Evolutionary conservation across 2,888 invertebrate genomes (phyloP), one percentile per base, ranked within the genome.

Genomic region (Phyllotreta cruciferae): DNA sequence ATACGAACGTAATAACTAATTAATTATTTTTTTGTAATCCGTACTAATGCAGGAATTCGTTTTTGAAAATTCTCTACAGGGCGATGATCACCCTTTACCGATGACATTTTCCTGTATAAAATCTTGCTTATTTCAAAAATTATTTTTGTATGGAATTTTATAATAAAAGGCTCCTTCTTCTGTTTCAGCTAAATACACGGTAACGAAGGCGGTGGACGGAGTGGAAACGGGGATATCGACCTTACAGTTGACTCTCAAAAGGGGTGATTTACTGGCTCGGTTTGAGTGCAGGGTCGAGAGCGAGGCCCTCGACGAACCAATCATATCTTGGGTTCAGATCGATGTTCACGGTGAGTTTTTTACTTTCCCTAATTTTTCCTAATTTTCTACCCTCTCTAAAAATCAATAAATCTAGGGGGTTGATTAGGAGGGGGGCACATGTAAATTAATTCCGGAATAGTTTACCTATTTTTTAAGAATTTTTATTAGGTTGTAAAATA

Each of bases 261-360:
- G 92, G 14, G 88, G 86, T 38, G 92, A 93, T 81, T 81, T 93
- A 62, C 87, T 87, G 1, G 88, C 90, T 0, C 86, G 86, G 71
- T 88, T 91, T 73, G 87, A 87, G 72, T 93, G 92, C 76, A 85
- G 85, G 70, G 90, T 91, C 49, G 86, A 87, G 62, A 92, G 90
- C 49, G 87, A 86, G 0, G 90, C 91, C 0, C 79, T 92, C 13
- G 85, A 85, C 35, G 82, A 85, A 47, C 86, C 87, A 3, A 84
- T 89, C 62, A 81, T 85, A 10, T 84, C 85, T 66, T 83, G 82
- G 76, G 81, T 92, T 64, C 85, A 85, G 66, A 83, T 90, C 35
- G 89, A 92, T 75, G 90, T 92, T 44, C 85, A 90, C 80, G 91
- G 92, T 93, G 80, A 85, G 88, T 83, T 42, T 35, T 47, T 37